Percentiles rank a stretch among this genome's conserved stretches.
Evolutionary conservation across 2,797 vertebrate genomes (phyloP).

Genomic region (Muraenolepis orangiensis): DNA sequence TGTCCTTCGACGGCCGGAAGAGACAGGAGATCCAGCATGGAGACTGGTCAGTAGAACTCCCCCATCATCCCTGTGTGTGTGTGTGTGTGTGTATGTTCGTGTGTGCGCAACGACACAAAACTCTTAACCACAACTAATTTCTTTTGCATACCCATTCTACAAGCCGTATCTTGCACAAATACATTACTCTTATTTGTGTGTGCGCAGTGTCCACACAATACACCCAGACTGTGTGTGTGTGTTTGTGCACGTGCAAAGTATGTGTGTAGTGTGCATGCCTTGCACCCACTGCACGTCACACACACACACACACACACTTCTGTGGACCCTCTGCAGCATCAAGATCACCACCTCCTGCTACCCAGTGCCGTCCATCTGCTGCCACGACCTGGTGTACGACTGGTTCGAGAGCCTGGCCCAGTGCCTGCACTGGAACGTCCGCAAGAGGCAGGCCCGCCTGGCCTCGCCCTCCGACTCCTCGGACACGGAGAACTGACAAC

Average conservation of each 20-base stretch:
- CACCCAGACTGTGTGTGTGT: too few relatives aligned
- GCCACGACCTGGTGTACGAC: conserved; percentile 81
- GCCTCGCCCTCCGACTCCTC: conserved; percentile 70
- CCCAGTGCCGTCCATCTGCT: conserved; percentile 80
- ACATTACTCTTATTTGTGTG: too few relatives aligned
- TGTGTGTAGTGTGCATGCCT: too few relatives aligned
- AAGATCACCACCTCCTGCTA: conserved; percentile 81
- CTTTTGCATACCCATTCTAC: too few relatives aligned
- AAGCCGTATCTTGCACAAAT: not conserved
- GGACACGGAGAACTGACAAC: conserved; percentile 77
- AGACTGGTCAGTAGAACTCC: conserved; percentile 66
- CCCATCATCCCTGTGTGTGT: too few relatives aligned
- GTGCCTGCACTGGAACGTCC: conserved; percentile 83
- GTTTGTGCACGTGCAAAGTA: too few relatives aligned
- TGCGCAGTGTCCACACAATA: too few relatives aligned
- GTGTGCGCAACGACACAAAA: not conserved
- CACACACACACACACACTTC: not conserved
- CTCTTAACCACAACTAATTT: too few relatives aligned
- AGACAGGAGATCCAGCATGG: conserved; percentile 80
- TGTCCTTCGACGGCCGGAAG: conserved; percentile 81
- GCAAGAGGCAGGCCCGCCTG: conserved; percentile 76
- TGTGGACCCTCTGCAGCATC: conserved; percentile 59
- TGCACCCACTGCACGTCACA: not conserved
- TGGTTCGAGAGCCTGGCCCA: conserved; percentile 83
- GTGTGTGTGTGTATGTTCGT: too few relatives aligned